Evolutionary conservation across 2,888 invertebrate genomes (phyloP).

Genomic region (Chalcis sispes): DNA sequence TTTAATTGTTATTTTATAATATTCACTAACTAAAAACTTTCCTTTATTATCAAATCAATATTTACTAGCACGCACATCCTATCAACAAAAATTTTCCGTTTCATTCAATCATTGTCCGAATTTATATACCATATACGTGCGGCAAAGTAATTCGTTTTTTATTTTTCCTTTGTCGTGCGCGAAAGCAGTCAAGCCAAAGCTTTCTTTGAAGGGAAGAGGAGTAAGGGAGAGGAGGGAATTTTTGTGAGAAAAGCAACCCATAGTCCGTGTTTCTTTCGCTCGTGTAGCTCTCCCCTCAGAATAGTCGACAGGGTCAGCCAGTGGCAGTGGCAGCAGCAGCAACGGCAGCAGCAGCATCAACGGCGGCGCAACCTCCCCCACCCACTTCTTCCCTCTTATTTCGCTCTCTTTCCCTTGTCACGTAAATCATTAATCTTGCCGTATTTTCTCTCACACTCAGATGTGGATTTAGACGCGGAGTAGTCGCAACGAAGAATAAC

Average conservation of each 20-base stretch:
- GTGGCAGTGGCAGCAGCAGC: constrained; percentile 53
- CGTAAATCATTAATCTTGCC: constrained; percentile 76
- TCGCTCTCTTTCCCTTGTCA: constrained; percentile 70
- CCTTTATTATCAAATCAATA: too few species aligned
- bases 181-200: constrained; percentile 44
- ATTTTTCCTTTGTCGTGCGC: constrained; percentile 52
- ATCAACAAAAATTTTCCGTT: constrained; percentile 40
- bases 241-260: constrained; percentile 69
- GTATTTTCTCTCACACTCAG: constrained; percentile 75
- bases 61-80: neutral
- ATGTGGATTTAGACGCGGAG: constrained; percentile 75
- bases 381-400: constrained; percentile 60
- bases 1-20: too few species aligned
- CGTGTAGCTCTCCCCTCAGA: constrained; percentile 63
- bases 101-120: constrained; percentile 55
- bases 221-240: constrained; percentile 41
- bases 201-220: constrained; percentile 28
- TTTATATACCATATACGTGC: too few species aligned
- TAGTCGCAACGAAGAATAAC: constrained; percentile 70
- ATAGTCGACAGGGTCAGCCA: constrained; percentile 60
- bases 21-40: too few species aligned
- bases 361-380: constrained; percentile 48
- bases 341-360: constrained; percentile 51
- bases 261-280: constrained; percentile 57
- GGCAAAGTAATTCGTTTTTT: constrained; percentile 57